Base-by-base conservation (phyloP, 2,797 vertebrate genomes). In the Danionella dracula region DNA sequence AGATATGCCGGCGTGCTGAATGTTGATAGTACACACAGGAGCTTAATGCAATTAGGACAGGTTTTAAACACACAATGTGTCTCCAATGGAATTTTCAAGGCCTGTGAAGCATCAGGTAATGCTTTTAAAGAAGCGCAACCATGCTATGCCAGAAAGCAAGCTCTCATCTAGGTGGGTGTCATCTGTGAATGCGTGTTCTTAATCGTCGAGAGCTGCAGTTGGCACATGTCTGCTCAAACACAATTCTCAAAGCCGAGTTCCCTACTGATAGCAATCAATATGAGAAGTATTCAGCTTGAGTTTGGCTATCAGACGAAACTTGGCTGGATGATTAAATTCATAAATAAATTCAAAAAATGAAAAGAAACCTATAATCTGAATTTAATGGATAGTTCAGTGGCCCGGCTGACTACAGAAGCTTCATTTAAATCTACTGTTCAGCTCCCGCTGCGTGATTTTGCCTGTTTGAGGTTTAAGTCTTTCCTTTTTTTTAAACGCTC, bases 301-400 rank as follows among this genome's bases (percentile, higher is more conserved):
- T 65, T 60, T 19, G 35, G 55, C 61, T 59, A 59, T 67, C 19
- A 41, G 31, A 29, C 49, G 48, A 51, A 68, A 42, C 6, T 50
- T 68, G 59, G 15, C 20, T 19, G 53, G 20, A 37, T 51, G 32
- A 70, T 66, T 57, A 57, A 49, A 66, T 49, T 40, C 50, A 46
- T 9, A 61, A 61, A 61, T 21, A 57, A 57, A 49, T 32, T 3
- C 3, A 31, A 41, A 40, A 37, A 55, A 56, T 1, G 6, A 32
- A 55, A 60, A 59, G 32, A 69, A 57, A 45, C 29, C 15, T 21
- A 2, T 73, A 70, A 72, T 73, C 64, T 59, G 53, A 50, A 35
- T 66, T 68, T 68, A 74, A 77, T 77, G 77, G 84, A 70, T 74
- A 74, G 79, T 78, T 76, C 71, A 77, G 71, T 72, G 71, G 66